Base-by-base conservation (phyloP, 2,797 vertebrate species). In the Gymnothorax javanicus region DNA sequence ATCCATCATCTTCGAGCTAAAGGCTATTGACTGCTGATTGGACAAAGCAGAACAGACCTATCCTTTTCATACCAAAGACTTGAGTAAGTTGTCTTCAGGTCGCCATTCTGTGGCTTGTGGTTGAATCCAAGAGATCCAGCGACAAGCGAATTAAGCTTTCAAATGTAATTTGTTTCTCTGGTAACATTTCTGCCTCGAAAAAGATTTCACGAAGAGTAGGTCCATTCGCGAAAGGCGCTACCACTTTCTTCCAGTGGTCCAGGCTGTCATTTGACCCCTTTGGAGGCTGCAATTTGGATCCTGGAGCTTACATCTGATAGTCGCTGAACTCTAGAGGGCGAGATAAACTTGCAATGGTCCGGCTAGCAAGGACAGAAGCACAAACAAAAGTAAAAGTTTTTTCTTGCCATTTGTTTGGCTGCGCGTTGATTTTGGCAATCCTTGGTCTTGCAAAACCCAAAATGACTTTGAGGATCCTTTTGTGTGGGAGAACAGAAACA, bases 321-420 rank as follows among this genome's bases (percentile, higher is more conserved):
- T 83, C 87, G 71, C 73, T 79, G 84, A 90, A 87, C 86, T 89
- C 88, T 43, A 83, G 52, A 83, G 86, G 82, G 84, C 84, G 73
- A 81, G 64, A 88, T 27, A 23, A 84, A 87, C 83, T 85, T 85
- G n/a, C 84, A 23, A 50, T 25, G 27, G 83, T 88, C 84, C 85
- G 62, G 67, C 84, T 84, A 54, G 7, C n/a, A 58, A 88, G 71
- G 71, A 82, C n/a, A 62, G 20, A 71, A 86, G 57, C n/a, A 52
- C n/a, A 75, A 73, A 84, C 82, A 88, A 84, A 75, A 82, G 56
- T n/a, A 86, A 64, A 57, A 56, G 86, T 89, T 89, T 90, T 84
- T 89, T 73, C 88, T 84, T 85, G 75, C 25, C 87, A 84, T 77
- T 69, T 88, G 60, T 87, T 86, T 89, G 84, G 86, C 90, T 57